A percentile compares a stretch with the other conserved stretches of the same genome.
phyloP scores from a whole-genome alignment of 2,797 vertebrate species.

The Acanthurus leucopareius region DNA sequence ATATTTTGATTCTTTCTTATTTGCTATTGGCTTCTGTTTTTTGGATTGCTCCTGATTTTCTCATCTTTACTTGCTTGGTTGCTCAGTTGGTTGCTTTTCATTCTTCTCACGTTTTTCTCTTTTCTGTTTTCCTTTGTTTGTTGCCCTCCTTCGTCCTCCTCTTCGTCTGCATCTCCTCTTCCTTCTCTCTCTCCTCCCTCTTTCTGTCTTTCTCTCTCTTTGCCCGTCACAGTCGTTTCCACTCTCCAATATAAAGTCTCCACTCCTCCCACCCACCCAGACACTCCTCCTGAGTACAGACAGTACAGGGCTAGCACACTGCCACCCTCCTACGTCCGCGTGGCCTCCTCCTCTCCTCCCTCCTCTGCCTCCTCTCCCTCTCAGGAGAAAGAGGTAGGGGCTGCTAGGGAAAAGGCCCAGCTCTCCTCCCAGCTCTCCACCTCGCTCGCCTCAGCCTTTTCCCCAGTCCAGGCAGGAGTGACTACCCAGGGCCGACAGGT shows the following conservation, averaged over 20 bases:
- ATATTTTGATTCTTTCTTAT: slow-evolving; percentile 82
- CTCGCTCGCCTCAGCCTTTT: slow-evolving; percentile 87
- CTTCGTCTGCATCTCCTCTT: slow-evolving; percentile 70
- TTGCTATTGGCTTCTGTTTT: slow-evolving; percentile 80
- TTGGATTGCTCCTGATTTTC: slow-evolving; percentile 83
- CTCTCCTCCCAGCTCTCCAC: slow-evolving; percentile 88
- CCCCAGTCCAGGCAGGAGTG: slow-evolving; percentile 85
- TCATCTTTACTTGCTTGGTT: slow-evolving; percentile 83
- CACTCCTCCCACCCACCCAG: slow-evolving; percentile 85
- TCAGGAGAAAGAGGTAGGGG: slow-evolving; percentile 81
- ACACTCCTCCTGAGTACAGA: slow-evolving; percentile 88
- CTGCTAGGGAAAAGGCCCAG: slow-evolving; percentile 81
- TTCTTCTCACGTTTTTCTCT: slow-evolving; percentile 85
- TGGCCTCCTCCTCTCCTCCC: slow-evolving; percentile 83
- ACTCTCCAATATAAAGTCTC: slow-evolving; percentile 91
- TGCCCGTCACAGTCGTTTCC: slow-evolving; percentile 89
- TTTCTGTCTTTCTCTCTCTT: slow-evolving; percentile 65
- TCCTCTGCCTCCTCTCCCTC: slow-evolving; percentile 78
- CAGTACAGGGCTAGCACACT: slow-evolving; percentile 85
- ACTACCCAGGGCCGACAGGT: slow-evolving; percentile 82
- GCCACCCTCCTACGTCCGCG: slow-evolving; percentile 85
- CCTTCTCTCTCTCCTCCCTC: slow-evolving; percentile 59
- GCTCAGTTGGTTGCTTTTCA: slow-evolving; percentile 83
- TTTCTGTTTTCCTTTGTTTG: slow-evolving; percentile 86
- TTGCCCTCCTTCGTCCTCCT: slow-evolving; percentile 78